Conservation (phyloP, 1,140 invertebrate species). For the Coptotermes formosanus region DNA sequence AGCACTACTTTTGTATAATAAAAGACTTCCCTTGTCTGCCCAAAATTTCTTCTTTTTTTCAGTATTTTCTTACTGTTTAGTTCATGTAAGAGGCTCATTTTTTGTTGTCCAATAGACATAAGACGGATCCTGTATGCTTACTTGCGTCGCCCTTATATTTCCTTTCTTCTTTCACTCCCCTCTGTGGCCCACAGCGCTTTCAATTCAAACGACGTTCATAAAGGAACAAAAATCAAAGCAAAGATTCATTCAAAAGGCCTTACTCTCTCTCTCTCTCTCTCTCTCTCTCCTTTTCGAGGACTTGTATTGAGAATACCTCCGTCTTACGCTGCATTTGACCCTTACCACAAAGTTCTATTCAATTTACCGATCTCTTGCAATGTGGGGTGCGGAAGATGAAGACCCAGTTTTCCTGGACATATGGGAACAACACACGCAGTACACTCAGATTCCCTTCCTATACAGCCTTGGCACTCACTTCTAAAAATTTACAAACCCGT, state of each 20-base stretch:
- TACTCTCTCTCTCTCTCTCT: neutral
- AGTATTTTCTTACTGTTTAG: neutral
- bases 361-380: conserved; percentile 16
- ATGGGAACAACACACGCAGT: neutral
- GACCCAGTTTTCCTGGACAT: neutral
- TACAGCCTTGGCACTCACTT: neutral
- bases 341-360: neutral
- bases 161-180: neutral
- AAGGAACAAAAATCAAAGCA: conserved; percentile 7
- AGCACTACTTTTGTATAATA: neutral
- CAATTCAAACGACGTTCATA: neutral
- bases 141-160: neutral
- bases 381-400: neutral
- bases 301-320: neutral
- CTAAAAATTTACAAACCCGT: neutral
- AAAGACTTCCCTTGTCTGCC: conserved; percentile 4
- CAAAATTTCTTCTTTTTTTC: conserved; percentile 19
- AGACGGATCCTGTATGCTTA: neutral
- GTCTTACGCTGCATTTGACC: conserved; percentile 1
- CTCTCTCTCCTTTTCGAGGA: neutral
- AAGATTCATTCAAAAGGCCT: neutral
- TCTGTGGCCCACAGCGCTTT: neutral
- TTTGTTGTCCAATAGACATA: neutral
- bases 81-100: conserved; percentile 5
- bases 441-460: neutral